Evolutionary conservation across 2,113 vertebrate genomes (phyloP).

Genomic region (Sprattus sprattus): DNA sequence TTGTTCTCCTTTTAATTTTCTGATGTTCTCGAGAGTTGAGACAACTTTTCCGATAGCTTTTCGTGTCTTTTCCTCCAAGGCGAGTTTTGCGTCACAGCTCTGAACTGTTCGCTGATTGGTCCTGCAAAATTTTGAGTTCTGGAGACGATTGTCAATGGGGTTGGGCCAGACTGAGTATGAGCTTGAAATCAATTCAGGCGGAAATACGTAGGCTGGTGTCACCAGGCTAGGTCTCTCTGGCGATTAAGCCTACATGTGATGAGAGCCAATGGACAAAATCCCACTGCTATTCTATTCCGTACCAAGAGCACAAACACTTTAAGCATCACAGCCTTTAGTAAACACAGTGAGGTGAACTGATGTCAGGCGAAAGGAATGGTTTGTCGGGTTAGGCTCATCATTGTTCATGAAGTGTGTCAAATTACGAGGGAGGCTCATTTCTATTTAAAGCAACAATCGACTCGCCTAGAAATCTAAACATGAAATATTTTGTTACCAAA

Average conservation of each 20-base stretch:
- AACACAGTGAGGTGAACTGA: not conserved
- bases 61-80: no score
- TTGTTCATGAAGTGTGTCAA: not conserved
- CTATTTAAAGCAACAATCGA: not conserved
- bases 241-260: not conserved
- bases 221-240: not conserved
- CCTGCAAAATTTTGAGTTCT: no score
- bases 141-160: no score
- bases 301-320: slow-evolving; percentile 3
- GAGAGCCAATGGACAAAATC: not conserved
- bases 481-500: not conserved
- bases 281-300: not conserved
- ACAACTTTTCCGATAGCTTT: no score
- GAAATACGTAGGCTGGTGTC: no score
- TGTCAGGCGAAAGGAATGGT: not conserved
- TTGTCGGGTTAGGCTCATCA: not conserved
- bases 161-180: no score
- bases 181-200: no score
- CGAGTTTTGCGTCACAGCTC: no score
- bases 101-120: no score
- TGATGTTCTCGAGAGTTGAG: no score
- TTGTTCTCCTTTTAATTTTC: no score
- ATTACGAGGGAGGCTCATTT: not conserved
- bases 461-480: not conserved
- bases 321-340: not conserved